Evolutionary conservation across 2,888 invertebrate genomes (phyloP).

Genomic region (Belgica antarctica): DNA sequence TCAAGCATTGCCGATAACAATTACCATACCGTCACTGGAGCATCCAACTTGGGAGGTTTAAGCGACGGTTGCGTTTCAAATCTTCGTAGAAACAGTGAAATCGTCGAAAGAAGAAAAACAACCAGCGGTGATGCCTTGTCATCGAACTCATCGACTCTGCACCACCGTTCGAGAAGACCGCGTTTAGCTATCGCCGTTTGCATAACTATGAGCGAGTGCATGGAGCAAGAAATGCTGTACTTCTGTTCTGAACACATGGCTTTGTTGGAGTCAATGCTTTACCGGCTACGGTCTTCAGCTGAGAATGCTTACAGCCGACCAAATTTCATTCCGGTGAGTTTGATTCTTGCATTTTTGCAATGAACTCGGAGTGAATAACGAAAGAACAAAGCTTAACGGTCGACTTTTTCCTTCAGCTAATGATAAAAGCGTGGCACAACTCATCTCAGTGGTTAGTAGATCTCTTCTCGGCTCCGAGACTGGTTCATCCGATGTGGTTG

Average conservation of each 20-base stretch:
- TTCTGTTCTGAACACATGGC: constrained; percentile 79
- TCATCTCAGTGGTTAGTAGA: constrained; percentile 62
- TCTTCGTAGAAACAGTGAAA: constrained; percentile 50
- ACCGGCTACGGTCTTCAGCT: constrained; percentile 66
- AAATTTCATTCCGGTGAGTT: constrained; percentile 57
- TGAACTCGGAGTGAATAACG: neutral
- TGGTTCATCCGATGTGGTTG: constrained; percentile 67
- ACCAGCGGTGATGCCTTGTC: constrained; percentile 37
- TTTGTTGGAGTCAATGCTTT: constrained; percentile 69
- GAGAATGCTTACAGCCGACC: constrained; percentile 63
- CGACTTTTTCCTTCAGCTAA: constrained; percentile 50
- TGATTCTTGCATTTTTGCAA: neutral
- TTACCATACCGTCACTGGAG: constrained; percentile 32
- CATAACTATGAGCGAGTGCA: constrained; percentile 59
- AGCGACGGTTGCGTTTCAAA: constrained; percentile 51
- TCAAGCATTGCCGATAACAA: constrained; percentile 36
- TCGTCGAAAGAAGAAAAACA: constrained; percentile 49
- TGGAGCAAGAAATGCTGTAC: constrained; percentile 66
- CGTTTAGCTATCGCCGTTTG: constrained; percentile 69
- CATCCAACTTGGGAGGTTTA: constrained; percentile 21
- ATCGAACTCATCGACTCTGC: constrained; percentile 19
- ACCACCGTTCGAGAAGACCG: constrained; percentile 50
- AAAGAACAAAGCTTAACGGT: neutral
- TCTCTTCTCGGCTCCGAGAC: constrained; percentile 66
- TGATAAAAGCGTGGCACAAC: constrained; percentile 57